Conservation (phyloP, 2,113 vertebrate species). For the Hemichromis elongatus region DNA sequence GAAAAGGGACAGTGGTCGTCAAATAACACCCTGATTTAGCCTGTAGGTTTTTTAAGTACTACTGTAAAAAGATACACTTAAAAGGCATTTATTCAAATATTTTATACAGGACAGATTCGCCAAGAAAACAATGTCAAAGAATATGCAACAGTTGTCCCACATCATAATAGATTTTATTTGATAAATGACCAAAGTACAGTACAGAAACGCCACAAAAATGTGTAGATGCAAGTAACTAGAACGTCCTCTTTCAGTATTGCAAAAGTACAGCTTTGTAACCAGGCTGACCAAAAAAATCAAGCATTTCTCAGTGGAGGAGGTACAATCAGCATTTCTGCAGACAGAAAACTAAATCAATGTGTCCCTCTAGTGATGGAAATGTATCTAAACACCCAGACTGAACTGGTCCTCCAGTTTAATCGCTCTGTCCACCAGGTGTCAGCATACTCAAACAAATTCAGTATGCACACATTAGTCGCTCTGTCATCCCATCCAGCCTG, state of each 20-base stretch:
- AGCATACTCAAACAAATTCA: not conserved
- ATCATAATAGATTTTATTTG: not conserved
- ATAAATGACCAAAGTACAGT: not conserved
- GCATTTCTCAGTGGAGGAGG: not conserved
- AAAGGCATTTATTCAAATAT: not conserved
- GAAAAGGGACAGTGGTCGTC: not conserved
- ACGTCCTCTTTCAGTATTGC: rapidly evolving
- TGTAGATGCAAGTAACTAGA: not conserved
- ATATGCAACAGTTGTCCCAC: not conserved
- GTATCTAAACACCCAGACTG: not conserved
- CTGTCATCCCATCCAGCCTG: not conserved
- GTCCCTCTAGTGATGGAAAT: not conserved
- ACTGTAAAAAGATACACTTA: not conserved
- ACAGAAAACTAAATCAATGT: not conserved
- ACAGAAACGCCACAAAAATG: not conserved
- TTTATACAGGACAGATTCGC: not conserved
- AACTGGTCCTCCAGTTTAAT: not conserved
- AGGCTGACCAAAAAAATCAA: not conserved
- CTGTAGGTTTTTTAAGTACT: not conserved
- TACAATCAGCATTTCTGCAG: not conserved
- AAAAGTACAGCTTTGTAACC: not conserved
- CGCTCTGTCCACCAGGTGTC: constrained; percentile 41
- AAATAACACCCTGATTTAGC: not conserved
- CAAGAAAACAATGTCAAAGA: not conserved
- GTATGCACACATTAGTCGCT: not conserved